phyloP scores from a whole-genome alignment of 2,113 vertebrate species.

The Chaenocephalus aceratus region DNA sequence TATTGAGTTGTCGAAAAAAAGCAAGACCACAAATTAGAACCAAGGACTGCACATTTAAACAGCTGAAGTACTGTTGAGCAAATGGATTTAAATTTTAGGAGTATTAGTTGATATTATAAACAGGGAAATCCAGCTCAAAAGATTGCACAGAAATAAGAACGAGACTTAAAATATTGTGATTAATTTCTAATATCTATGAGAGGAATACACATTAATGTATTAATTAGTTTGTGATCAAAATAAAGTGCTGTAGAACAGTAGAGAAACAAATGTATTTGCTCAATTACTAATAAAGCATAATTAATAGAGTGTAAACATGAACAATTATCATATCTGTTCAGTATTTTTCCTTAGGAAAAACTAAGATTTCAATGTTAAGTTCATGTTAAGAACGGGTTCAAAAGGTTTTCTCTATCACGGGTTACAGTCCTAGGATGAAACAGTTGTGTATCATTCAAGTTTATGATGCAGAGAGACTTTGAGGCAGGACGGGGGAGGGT shows the following conservation, averaged over 20 bases:
- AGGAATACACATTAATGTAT: neutral
- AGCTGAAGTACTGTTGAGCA: constrained; percentile 48
- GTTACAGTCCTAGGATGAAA: constrained; percentile 69
- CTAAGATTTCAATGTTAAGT: constrained; percentile 28
- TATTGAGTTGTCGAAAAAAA: constrained; percentile 75
- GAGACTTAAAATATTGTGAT: constrained; percentile 23
- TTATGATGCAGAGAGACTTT: constrained; percentile 69
- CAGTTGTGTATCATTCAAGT: constrained; percentile 69
- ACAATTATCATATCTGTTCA: constrained; percentile 27
- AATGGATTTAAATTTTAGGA: constrained; percentile 53
- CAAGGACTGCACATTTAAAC: constrained; percentile 64
- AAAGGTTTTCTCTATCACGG: constrained; percentile 47
- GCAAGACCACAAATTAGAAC: constrained; percentile 66
- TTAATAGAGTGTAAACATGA: neutral
- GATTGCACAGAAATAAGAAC: constrained; percentile 13
- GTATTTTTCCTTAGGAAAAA: constrained; percentile 19
- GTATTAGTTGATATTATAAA: constrained; percentile 35
- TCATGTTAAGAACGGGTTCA: constrained; percentile 39
- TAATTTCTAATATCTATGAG: constrained; percentile 15
- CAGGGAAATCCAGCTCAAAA: constrained; percentile 23
- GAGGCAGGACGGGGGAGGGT: constrained; percentile 64
- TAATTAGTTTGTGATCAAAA: constrained; percentile 2
- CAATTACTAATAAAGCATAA: neutral
- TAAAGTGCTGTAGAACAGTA: neutral
- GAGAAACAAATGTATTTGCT: neutral